Conservation (phyloP, 2,797 vertebrate genomes). For the Kryptolebias ocellatus region DNA sequence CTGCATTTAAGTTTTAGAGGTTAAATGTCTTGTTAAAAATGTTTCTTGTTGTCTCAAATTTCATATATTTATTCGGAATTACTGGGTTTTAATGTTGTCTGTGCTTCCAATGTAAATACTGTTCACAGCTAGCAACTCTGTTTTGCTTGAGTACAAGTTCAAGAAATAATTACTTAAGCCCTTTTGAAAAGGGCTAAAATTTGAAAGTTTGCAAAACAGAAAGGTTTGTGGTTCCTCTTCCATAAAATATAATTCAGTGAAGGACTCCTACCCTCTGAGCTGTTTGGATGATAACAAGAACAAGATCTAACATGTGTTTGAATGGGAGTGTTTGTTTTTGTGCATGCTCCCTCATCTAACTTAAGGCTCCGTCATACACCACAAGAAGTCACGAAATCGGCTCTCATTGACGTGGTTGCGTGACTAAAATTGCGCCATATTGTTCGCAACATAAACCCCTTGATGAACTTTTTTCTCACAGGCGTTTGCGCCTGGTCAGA, state of each 20-base stretch:
- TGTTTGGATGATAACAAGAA: constrained; percentile 47
- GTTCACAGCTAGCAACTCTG: background rate
- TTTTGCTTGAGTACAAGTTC: background rate
- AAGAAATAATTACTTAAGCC: background rate
- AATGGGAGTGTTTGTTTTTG: constrained; percentile 12
- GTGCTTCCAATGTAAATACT: background rate
- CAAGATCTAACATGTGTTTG: constrained; percentile 45
- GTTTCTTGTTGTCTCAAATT: background rate
- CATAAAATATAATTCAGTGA: constrained; percentile 50
- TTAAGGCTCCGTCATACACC: too few species aligned
- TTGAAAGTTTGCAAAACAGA: constrained; percentile 10
- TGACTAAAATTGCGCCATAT: too few species aligned
- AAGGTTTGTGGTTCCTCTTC: constrained; percentile 19
- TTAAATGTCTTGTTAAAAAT: background rate
- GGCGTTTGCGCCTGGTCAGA: too few species aligned
- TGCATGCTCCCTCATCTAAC: constrained; percentile 7
- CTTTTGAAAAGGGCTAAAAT: background rate
- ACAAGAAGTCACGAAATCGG: too few species aligned
- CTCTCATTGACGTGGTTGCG: too few species aligned
- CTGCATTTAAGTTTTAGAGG: background rate
- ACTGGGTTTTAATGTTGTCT: background rate
- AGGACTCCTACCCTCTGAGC: constrained; percentile 40
- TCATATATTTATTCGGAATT: too few species aligned
- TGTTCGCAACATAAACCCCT: too few species aligned
- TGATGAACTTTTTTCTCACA: too few species aligned